A percentile compares a stretch with the other conserved stretches of the same genome.
Conservation (phyloP, 2,113 vertebrate genomes). For the Perccottus glenii region DNA sequence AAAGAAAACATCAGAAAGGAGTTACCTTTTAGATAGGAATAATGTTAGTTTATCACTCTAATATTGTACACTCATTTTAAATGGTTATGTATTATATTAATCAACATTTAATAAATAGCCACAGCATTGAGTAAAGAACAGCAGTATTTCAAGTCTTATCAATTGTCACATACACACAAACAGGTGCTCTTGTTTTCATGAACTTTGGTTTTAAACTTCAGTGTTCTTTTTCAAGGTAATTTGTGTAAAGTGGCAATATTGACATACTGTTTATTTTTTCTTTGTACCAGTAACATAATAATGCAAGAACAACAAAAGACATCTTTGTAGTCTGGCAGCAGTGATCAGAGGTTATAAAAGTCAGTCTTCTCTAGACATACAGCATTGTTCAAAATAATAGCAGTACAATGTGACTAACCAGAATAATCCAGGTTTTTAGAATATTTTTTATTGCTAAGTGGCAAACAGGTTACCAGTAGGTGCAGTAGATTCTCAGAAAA, state of each 20-base stretch:
- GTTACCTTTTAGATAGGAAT: background rate
- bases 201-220: constrained; percentile 48
- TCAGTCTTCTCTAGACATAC: constrained; percentile 24
- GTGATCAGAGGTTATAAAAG: constrained; percentile 32
- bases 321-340: constrained; percentile 33
- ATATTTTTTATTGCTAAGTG: too few species aligned
- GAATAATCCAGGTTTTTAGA: too few species aligned
- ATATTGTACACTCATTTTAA: background rate
- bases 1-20: background rate
- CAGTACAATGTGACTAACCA: too few species aligned
- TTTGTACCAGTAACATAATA: constrained; percentile 2
- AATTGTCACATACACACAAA: constrained; percentile 2
- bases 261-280: background rate
- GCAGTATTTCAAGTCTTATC: constrained; percentile 2
- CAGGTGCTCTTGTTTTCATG: constrained; percentile 50
- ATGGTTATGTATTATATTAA: constrained; percentile 14
- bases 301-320: constrained; percentile 34
- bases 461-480: too few species aligned
- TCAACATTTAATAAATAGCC: constrained; percentile 68
- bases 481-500: too few species aligned
- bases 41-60: too few species aligned
- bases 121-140: constrained; percentile 23
- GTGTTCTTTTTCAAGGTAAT: constrained; percentile 23
- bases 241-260: constrained; percentile 31
- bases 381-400: too few species aligned